Evolutionary conservation across 2,888 invertebrate genomes (phyloP).

Genomic region (Electrophaes corylata): DNA sequence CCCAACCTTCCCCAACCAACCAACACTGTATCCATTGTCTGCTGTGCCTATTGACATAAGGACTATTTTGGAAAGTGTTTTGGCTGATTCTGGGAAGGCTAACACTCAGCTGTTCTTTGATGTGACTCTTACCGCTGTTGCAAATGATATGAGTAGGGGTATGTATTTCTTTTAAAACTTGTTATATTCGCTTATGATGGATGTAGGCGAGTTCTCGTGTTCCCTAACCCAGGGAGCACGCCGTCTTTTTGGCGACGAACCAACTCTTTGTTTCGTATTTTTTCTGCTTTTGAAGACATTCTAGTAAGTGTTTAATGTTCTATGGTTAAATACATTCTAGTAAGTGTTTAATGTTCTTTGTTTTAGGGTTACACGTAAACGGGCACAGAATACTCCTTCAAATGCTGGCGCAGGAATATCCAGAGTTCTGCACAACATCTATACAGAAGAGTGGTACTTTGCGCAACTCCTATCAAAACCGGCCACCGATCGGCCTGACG

Average conservation of each 20-base stretch:
- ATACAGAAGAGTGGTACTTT: slow-evolving; percentile 86
- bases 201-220: no score
- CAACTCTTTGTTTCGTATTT: no score
- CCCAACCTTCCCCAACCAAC: slow-evolving; percentile 83
- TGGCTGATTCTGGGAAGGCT: slow-evolving; percentile 85
- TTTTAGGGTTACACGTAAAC: slow-evolving; percentile 80
- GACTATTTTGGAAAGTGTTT: slow-evolving; percentile 69
- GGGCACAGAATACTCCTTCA: slow-evolving; percentile 90
- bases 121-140: slow-evolving; percentile 87
- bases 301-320: no score
- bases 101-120: slow-evolving; percentile 89
- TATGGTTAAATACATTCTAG: no score
- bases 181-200: no score
- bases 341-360: background rate
- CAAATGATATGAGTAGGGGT: slow-evolving; percentile 89
- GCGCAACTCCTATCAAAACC: slow-evolving; percentile 90
- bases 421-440: slow-evolving; percentile 85
- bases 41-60: slow-evolving; percentile 76
- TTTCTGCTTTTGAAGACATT: no score
- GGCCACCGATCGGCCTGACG: slow-evolving; percentile 88
- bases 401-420: slow-evolving; percentile 86
- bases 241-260: no score
- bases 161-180: slow-evolving; percentile 26
- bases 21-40: slow-evolving; percentile 83
- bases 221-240: no score